A percentile compares a stretch with the other conserved stretches of the same genome.
Conservation (phyloP, 2,113 vertebrate genomes). For the Nyctibius bracteatus region DNA sequence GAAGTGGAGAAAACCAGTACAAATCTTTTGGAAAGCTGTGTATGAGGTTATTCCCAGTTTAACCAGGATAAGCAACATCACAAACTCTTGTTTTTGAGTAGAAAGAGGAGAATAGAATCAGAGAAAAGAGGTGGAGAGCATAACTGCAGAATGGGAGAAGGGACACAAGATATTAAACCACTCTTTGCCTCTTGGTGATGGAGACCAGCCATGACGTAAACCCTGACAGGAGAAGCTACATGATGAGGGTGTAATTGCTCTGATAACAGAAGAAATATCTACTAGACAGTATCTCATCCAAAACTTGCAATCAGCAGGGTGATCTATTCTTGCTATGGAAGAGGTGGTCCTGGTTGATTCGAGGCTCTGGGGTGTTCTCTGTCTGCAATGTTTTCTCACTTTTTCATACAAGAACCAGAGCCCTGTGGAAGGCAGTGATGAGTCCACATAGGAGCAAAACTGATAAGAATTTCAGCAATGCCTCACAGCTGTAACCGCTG, state of each 20-base stretch:
- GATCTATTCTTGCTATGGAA: not conserved
- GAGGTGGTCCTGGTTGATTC: not conserved
- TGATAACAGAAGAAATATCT: not conserved
- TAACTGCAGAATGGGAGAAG: not conserved
- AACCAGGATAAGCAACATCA: not conserved
- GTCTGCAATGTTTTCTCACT: not conserved
- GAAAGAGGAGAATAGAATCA: not conserved
- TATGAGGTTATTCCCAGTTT: not conserved
- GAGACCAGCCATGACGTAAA: not conserved
- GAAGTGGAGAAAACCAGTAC: not conserved
- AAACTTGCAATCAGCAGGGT: not conserved
- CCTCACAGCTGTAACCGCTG: not conserved
- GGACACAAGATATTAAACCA: not conserved
- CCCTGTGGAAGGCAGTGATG: fast-evolving
- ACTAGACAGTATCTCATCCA: not conserved
- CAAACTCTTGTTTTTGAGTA: not conserved
- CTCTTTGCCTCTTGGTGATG: not conserved
- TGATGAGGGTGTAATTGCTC: not conserved
- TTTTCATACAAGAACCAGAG: not conserved
- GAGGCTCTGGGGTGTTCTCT: not conserved
- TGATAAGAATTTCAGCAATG: not conserved
- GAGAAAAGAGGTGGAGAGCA: not conserved
- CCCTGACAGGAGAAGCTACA: not conserved
- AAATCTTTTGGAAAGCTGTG: not conserved
- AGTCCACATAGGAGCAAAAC: not conserved